These are phyloP conservation scores for Leptobrachium ailaonicum DNA, from an alignment of 2,113 vertebrate genomes.

Conservation along the genomic window DNA sequence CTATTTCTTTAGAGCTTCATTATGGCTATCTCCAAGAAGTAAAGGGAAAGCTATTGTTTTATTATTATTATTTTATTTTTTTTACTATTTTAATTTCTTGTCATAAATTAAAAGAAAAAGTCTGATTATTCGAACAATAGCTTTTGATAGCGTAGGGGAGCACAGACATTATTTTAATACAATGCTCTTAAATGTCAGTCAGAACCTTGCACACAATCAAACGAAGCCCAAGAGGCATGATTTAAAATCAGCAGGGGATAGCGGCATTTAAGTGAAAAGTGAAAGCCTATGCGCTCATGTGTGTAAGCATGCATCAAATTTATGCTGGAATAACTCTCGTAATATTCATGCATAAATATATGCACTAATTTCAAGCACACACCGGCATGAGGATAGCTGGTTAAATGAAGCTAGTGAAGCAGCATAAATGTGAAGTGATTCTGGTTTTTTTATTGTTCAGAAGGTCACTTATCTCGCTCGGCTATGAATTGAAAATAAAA, in stretches of 20 bases:
- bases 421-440: constrained; percentile 27
- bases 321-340: constrained; percentile 45
- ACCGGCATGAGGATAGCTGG: constrained; percentile 26
- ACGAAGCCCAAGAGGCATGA: constrained; percentile 33
- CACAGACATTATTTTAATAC: constrained; percentile 47
- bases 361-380: constrained; percentile 39
- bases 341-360: constrained; percentile 49
- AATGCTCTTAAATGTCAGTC: neutral
- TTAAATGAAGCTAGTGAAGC: constrained; percentile 47
- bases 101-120: constrained; percentile 66
- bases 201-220: constrained; percentile 34
- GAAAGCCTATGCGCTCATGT: constrained; percentile 45
- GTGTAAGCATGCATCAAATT: constrained; percentile 47
- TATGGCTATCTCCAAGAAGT: constrained; percentile 67
- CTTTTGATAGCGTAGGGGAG: constrained; percentile 50
- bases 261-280: constrained; percentile 38
- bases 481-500: constrained; percentile 29
- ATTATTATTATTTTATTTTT: constrained; percentile 19
- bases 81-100: constrained; percentile 54
- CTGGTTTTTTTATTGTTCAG: constrained; percentile 23
- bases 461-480: constrained; percentile 37
- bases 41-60: constrained; percentile 57
- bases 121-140: constrained; percentile 55
- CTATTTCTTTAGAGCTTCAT: constrained; percentile 72
- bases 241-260: constrained; percentile 49